Conservation (phyloP, 2,888 invertebrate genomes). For the Volucella zonaria region DNA sequence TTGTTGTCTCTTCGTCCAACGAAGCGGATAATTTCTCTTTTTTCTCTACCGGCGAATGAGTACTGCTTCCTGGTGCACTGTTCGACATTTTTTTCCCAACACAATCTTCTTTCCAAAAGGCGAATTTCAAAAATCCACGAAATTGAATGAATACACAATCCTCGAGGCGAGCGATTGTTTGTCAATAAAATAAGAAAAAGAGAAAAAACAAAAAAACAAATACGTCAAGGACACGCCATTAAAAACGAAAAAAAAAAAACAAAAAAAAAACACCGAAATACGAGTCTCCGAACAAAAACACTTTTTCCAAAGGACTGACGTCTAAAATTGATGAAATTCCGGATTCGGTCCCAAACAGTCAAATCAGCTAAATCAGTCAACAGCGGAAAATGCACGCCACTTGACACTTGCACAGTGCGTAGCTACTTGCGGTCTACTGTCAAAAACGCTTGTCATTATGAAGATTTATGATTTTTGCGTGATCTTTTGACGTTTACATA, state of each 20-base stretch:
- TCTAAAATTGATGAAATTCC: neutral
- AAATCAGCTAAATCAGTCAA: conserved; percentile 28
- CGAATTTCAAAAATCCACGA: conserved; percentile 25
- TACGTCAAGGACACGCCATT: conserved; percentile 41
- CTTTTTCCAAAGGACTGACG: conserved; percentile 37
- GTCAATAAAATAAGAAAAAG: conserved; percentile 54
- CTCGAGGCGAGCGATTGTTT: conserved; percentile 43
- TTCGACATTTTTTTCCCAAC: conserved; percentile 56
- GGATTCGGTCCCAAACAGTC: too few species aligned
- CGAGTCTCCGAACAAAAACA: conserved; percentile 5
- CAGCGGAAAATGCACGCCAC: conserved; percentile 44
- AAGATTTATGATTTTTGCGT: neutral
- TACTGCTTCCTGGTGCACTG: conserved; percentile 43
- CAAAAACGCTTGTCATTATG: conserved; percentile 50
- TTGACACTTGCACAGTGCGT: conserved; percentile 58
- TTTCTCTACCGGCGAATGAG: conserved; percentile 50
- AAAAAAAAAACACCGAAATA: neutral
- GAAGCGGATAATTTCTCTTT: conserved; percentile 25
- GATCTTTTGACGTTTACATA: conserved; percentile 6
- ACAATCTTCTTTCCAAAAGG: neutral
- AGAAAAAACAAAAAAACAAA: neutral
- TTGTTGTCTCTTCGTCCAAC: conserved; percentile 5
- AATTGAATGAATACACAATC: conserved; percentile 28
- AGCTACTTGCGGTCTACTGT: conserved; percentile 39
- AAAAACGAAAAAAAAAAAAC: conserved; percentile 9